A percentile compares a stretch with the other conserved stretches of the same genome.
phyloP scores from a whole-genome alignment of 2,888 invertebrate species.

The Pterostichus niger region DNA sequence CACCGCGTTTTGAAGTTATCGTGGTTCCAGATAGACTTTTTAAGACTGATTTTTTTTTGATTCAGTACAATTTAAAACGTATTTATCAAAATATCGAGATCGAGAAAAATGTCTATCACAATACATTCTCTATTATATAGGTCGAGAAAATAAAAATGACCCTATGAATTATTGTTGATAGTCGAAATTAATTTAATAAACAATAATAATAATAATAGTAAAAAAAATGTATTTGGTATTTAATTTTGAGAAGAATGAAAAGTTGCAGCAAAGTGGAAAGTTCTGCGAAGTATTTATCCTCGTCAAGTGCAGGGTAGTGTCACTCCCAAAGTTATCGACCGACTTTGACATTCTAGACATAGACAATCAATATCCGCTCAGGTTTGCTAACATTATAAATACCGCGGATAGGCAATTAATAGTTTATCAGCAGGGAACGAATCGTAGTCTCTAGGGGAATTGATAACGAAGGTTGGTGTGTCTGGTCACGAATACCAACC shows the following conservation, averaged over 20 bases:
- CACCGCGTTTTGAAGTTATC: too few species aligned
- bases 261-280: slow-evolving; percentile 7
- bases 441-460: slow-evolving; percentile 27
- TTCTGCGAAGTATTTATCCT: slow-evolving; percentile 2
- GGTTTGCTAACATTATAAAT: slow-evolving; percentile 55
- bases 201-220: too few species aligned
- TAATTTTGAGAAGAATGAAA: background rate
- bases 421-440: slow-evolving; percentile 24
- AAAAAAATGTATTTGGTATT: background rate
- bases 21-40: too few species aligned
- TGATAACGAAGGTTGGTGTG: slow-evolving; percentile 35
- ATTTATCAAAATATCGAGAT: too few species aligned
- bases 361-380: slow-evolving; percentile 46
- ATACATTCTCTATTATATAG: too few species aligned
- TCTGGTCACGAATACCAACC: slow-evolving; percentile 17
- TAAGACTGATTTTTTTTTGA: too few species aligned
- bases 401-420: slow-evolving; percentile 54
- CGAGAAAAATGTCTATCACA: too few species aligned
- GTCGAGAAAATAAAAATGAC: too few species aligned
- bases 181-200: too few species aligned
- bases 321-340: slow-evolving; percentile 44
- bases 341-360: slow-evolving; percentile 46
- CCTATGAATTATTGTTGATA: too few species aligned
- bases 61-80: too few species aligned
- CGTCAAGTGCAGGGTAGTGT: slow-evolving; percentile 25